These are phyloP conservation scores for Adelosebastes latens DNA, from an alignment of 2,797 vertebrate genomes.

Conservation along the genomic window DNA sequence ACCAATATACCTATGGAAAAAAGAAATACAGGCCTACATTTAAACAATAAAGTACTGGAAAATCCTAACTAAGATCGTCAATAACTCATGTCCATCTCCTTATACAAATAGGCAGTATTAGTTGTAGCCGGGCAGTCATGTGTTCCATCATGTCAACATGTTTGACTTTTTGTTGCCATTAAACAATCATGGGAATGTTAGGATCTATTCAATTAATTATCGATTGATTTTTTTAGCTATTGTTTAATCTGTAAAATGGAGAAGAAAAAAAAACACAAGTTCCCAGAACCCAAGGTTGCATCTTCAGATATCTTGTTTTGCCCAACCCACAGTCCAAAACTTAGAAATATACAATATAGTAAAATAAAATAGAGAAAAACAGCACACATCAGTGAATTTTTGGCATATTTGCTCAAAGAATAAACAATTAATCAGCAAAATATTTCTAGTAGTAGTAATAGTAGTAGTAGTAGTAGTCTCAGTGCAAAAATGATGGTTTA, in stretches of 20 bases:
- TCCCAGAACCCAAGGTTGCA: too few relatives aligned
- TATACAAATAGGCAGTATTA: too few relatives aligned
- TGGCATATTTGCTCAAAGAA: background rate
- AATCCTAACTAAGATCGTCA: too few relatives aligned
- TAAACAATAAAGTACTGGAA: too few relatives aligned
- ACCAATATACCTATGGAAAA: too few relatives aligned
- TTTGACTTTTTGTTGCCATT: too few relatives aligned
- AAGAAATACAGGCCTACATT: too few relatives aligned
- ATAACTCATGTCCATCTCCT: accelerated
- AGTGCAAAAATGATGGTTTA: background rate
- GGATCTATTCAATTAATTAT: accelerated
- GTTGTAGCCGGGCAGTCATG: too few relatives aligned
- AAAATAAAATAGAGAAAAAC: background rate
- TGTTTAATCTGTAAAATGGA: background rate
- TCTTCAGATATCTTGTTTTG: background rate
- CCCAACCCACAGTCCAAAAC: background rate
- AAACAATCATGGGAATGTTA: too few relatives aligned
- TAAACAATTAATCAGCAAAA: background rate
- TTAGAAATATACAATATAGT: background rate
- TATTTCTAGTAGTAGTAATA: background rate
- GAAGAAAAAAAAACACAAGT: too few relatives aligned
- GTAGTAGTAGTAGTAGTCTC: background rate
- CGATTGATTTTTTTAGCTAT: background rate
- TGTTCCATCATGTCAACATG: too few relatives aligned
- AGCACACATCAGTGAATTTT: background rate